phyloP scores from a whole-genome alignment of 1,140 invertebrate genomes.

The Cephus cinctus region DNA sequence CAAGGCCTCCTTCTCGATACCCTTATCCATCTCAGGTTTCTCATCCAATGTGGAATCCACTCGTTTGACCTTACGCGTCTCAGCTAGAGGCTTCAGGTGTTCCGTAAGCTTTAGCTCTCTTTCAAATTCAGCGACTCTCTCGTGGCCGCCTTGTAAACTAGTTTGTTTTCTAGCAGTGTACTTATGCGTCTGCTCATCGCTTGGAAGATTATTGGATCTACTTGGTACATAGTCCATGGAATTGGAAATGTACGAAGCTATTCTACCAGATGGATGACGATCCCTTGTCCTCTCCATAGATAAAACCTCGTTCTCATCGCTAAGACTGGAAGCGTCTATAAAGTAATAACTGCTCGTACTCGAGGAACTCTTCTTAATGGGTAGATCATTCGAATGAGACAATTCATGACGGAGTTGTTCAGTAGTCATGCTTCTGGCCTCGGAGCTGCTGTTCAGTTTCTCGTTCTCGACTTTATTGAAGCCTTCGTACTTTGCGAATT shows the following conservation, averaged over 20 bases:
- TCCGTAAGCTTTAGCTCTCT: constrained; percentile 40
- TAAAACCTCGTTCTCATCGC: constrained; percentile 62
- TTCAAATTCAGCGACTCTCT: constrained; percentile 36
- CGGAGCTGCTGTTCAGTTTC: constrained; percentile 14
- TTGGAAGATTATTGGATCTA: constrained; percentile 8
- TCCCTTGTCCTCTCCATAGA: constrained; percentile 17
- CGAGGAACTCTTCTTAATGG: constrained; percentile 29
- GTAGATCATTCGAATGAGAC: constrained; percentile 17
- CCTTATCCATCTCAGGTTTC: constrained; percentile 19
- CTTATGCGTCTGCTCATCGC: constrained; percentile 19
- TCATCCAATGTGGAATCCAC: constrained; percentile 26
- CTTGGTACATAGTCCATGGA: constrained; percentile 16
- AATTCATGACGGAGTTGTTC: constrained; percentile 13
- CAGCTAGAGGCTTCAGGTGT: constrained; percentile 32
- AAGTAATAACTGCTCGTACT: constrained; percentile 61
- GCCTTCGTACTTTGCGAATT: constrained; percentile 13
- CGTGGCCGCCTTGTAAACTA: constrained; percentile 27
- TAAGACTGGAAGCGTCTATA: constrained; percentile 72
- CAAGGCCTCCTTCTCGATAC: constrained; percentile 43
- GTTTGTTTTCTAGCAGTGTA: constrained; percentile 20
- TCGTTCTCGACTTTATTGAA: constrained; percentile 13
- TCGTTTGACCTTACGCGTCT: constrained; percentile 36
- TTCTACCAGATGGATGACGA: constrained; percentile 4
- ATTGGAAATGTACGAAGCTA: constrained; percentile 11
- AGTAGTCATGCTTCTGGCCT: constrained; percentile 16